Evolutionary conservation across 1,140 invertebrate species (phyloP), one percentile per base, ranked within the genome.

Genomic region (Drosophila triauraria): DNA sequence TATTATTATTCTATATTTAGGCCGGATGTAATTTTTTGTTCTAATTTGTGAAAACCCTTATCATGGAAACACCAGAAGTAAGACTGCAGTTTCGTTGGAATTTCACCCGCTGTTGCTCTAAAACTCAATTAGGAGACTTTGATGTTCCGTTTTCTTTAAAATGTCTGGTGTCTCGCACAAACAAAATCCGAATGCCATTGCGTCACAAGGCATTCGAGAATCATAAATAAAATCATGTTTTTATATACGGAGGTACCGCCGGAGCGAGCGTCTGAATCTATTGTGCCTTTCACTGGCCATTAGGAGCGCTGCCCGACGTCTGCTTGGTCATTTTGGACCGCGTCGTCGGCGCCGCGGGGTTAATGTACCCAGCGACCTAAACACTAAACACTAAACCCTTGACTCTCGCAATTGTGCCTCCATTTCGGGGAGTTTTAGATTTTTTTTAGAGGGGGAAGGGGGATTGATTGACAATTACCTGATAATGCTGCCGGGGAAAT

Each of bases 401-500:
- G 43, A 30, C 59, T 57, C 48, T 51, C 40, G 44, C 40, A 44
- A 35, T 72, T 56, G 38, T 42, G 40, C 7, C 43, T 48, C 17
- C 35, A 46, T 48, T 63, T 25, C 46, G 23, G 17, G 10, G 25
- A 6, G 50, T 56, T 40, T 46, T 30, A 12, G 43, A 23, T 53
- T n/a, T 53, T 15, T 38, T 38, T 3, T 61, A 32, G 3, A 12
- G 27, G 0, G 20, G 47, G 23, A 8, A 32, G 38, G 51, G 43
- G 38, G 13, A 17, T 46, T 38, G 48, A 63, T 51, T 59, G 68
- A 71, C 53, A 72, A 65, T 91, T 91, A 91, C 88, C 88, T 91
- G 88, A 91, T 91, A 91, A 69, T 91, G 88, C 64, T 79, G 85
- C 46, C 90, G 82, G 51, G 90, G 88, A 71, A 78, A 91, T 79